Percentiles rank a stretch among this genome's conserved stretches.
These are phyloP conservation scores for Silurus glanis DNA, from an alignment of 2,113 vertebrate species.

Conservation along the genomic window DNA sequence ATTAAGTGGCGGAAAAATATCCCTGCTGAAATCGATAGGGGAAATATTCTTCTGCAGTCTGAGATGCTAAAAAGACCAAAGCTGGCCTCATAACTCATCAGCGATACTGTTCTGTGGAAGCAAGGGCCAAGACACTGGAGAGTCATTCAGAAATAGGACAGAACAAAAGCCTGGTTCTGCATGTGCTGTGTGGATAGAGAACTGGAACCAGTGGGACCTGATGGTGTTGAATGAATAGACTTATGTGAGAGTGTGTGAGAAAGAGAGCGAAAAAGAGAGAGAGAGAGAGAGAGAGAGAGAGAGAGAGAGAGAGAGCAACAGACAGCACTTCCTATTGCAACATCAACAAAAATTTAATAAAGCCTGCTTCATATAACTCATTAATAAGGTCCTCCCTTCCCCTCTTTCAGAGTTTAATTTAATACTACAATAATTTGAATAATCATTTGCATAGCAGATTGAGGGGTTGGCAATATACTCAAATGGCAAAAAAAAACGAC, in stretches of 20 bases:
- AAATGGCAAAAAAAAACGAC: conserved; percentile 60
- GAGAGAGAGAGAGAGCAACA: conserved; percentile 11
- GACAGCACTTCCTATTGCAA: conserved; percentile 52
- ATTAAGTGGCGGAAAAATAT: conserved; percentile 42
- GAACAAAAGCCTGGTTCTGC: conserved; percentile 44
- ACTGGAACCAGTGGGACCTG: conserved; percentile 54
- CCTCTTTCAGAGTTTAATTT: conserved; percentile 69
- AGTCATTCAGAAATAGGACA: conserved; percentile 38
- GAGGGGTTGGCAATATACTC: conserved; percentile 58
- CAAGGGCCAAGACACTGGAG: conserved; percentile 33
- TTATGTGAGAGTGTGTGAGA: not conserved
- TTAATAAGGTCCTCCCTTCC: conserved; percentile 61
- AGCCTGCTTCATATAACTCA: conserved; percentile 63
- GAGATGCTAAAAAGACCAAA: conserved; percentile 32
- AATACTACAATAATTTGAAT: conserved; percentile 74
- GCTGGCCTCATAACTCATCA: conserved; percentile 45
- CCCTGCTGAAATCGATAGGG: conserved; percentile 22
- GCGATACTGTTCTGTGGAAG: conserved; percentile 44
- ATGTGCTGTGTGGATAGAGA: conserved; percentile 37
- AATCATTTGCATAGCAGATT: conserved; percentile 74
- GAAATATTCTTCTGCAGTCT: not conserved
- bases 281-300: conserved; percentile 9
- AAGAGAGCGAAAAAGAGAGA: not conserved
- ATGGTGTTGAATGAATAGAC: conserved; percentile 60
- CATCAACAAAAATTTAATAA: conserved; percentile 69